Conservation (phyloP, 2,113 vertebrate genomes). For the Thunnus thynnus region DNA sequence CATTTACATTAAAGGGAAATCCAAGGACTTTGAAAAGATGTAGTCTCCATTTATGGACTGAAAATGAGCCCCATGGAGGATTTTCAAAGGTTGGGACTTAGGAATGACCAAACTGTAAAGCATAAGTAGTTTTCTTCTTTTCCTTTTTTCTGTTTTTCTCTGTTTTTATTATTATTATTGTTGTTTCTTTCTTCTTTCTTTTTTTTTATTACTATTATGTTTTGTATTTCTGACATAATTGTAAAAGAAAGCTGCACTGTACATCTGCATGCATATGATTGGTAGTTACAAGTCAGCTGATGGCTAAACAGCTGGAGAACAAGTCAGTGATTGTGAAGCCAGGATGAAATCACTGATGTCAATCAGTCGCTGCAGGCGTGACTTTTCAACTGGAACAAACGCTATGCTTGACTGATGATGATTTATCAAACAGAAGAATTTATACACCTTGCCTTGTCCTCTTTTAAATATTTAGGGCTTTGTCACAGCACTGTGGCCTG, state of each 20-base stretch:
- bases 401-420: neutral
- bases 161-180: too few relatives aligned
- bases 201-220: too few relatives aligned
- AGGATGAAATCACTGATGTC: neutral
- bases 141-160: too few relatives aligned
- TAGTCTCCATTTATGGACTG: too few relatives aligned
- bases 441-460: neutral
- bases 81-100: too few relatives aligned
- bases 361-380: slow-evolving; percentile 5
- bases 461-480: slow-evolving; percentile 1
- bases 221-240: too few relatives aligned
- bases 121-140: too few relatives aligned
- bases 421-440: slow-evolving; percentile 6
- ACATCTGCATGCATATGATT: slow-evolving; percentile 9
- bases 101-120: too few relatives aligned
- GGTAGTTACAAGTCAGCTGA: neutral
- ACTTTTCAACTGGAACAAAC: neutral
- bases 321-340: neutral
- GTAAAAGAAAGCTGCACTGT: neutral
- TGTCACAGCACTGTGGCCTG: slow-evolving; percentile 15
- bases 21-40: too few relatives aligned
- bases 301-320: slow-evolving; percentile 4
- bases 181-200: too few relatives aligned
- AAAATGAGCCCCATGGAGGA: too few relatives aligned
- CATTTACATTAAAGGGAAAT: too few relatives aligned